A percentile compares a stretch with the other conserved stretches of the same genome.
Conservation (phyloP, 1,140 invertebrate genomes). For the Zophobas atratus region DNA sequence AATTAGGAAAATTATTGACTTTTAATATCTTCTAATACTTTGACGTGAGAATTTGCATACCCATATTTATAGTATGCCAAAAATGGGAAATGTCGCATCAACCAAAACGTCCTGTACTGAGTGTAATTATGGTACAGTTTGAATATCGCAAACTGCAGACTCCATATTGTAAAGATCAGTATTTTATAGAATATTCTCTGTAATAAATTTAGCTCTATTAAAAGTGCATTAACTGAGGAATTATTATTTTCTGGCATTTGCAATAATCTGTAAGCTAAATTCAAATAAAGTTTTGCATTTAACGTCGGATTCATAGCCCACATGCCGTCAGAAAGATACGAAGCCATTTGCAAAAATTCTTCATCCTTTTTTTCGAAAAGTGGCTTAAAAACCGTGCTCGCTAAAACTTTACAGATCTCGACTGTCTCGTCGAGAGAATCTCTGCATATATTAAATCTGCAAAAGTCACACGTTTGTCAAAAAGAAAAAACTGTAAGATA, state of each 20-base stretch:
- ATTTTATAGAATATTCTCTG: constrained; percentile 5
- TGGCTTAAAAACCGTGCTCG: constrained; percentile 53
- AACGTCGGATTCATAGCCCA: constrained; percentile 61
- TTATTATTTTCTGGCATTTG: constrained; percentile 13
- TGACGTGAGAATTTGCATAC: constrained; percentile 45
- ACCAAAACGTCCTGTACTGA: constrained; percentile 56
- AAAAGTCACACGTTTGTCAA: constrained; percentile 48
- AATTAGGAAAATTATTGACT: background rate
- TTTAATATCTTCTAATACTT: constrained; percentile 13
- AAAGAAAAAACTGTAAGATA: no score
- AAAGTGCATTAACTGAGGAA: background rate
- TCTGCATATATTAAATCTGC: constrained; percentile 65
- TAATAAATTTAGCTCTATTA: constrained; percentile 10
- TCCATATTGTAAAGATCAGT: constrained; percentile 21
- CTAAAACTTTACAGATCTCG: constrained; percentile 61
- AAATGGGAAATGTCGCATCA: constrained; percentile 61
- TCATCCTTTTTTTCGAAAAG: constrained; percentile 52
- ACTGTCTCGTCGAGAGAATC: constrained; percentile 63
- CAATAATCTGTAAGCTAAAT: constrained; percentile 51
- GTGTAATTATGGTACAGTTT: constrained; percentile 54
- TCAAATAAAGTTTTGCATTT: constrained; percentile 52
- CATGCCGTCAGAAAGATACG: constrained; percentile 61
- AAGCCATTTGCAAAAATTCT: constrained; percentile 58
- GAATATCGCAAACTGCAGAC: constrained; percentile 46
- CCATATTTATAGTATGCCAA: constrained; percentile 63